phyloP scores from a whole-genome alignment of 1,140 invertebrate species.

The Gonioctena quinquepunctata region DNA sequence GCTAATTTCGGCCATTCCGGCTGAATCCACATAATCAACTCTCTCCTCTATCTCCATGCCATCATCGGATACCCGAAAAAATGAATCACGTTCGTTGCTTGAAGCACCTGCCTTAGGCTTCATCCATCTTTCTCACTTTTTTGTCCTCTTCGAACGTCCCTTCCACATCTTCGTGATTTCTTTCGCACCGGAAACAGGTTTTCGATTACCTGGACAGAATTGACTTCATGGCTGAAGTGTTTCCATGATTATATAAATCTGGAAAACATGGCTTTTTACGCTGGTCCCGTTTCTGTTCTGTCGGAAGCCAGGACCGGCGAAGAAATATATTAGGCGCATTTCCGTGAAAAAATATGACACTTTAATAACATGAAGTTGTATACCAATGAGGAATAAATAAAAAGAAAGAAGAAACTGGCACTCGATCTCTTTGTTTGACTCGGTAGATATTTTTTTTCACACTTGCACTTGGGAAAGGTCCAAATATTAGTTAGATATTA shows the following conservation, averaged over 20 bases:
- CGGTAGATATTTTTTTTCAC: too few relatives aligned
- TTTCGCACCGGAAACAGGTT: neutral
- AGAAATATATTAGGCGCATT: too few relatives aligned
- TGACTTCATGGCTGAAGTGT: neutral
- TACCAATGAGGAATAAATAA: too few relatives aligned
- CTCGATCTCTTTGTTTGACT: too few relatives aligned
- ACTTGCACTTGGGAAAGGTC: too few relatives aligned
- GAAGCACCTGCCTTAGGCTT: neutral
- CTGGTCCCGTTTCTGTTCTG: too few relatives aligned
- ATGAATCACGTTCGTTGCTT: neutral
- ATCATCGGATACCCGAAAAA: neutral
- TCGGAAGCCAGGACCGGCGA: too few relatives aligned
- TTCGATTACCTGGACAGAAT: neutral
- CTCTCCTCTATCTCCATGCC: neutral
- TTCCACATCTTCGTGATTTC: neutral
- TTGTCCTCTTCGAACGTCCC: neutral
- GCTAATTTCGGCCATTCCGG: neutral
- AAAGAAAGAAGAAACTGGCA: too few relatives aligned
- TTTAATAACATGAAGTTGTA: too few relatives aligned
- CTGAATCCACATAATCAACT: neutral
- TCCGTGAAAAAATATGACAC: too few relatives aligned
- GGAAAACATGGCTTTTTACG: neutral
- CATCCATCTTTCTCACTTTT: neutral
- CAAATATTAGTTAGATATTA: too few relatives aligned
- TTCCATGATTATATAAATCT: neutral